Evolutionary conservation across 2,888 invertebrate genomes (phyloP).

Genomic region (Malachius bipustulatus): DNA sequence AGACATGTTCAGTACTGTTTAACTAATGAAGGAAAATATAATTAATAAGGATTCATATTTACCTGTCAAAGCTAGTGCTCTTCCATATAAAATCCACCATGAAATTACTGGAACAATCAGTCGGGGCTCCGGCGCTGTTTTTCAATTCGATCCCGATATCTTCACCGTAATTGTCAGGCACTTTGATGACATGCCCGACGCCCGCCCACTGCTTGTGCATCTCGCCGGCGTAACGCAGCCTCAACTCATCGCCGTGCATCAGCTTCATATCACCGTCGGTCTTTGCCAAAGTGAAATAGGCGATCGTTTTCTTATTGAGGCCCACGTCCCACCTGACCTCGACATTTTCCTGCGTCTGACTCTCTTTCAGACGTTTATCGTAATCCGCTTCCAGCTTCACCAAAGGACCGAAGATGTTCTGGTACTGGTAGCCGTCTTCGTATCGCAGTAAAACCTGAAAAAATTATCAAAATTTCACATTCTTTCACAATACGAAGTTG

Average conservation of each 20-base stretch:
- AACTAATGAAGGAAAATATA: no score
- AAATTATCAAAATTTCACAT: no score
- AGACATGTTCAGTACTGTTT: no score
- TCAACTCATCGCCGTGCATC: slow-evolving; percentile 97
- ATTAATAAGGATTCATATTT: no score
- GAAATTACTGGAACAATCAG: slow-evolving; percentile 89
- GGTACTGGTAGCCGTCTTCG: slow-evolving; percentile 98
- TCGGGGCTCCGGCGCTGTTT: slow-evolving; percentile 81
- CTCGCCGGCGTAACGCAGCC: slow-evolving; percentile 86
- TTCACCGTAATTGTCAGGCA: slow-evolving; percentile 92
- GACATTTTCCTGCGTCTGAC: slow-evolving; percentile 95
- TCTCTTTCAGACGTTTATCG: slow-evolving; percentile 93
- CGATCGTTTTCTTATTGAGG: slow-evolving; percentile 94
- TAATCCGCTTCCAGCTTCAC: slow-evolving; percentile 97
- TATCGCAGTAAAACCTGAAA: slow-evolving; percentile 51
- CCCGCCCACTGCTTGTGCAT: slow-evolving; percentile 94
- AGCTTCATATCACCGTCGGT: slow-evolving; percentile 97
- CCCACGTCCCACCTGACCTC: slow-evolving; percentile 99
- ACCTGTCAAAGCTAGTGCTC: slow-evolving; percentile 94
- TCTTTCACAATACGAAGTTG: no score
- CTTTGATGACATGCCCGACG: slow-evolving; percentile 94
- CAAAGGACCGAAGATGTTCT: slow-evolving; percentile 93
- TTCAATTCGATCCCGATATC: slow-evolving; percentile 97
- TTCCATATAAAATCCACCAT: slow-evolving; percentile 99
- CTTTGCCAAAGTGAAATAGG: slow-evolving; percentile 94